Percentiles rank a stretch among this genome's conserved stretches.
phyloP scores from a whole-genome alignment of 2,113 vertebrate species.

The Xenopus borealis region DNA sequence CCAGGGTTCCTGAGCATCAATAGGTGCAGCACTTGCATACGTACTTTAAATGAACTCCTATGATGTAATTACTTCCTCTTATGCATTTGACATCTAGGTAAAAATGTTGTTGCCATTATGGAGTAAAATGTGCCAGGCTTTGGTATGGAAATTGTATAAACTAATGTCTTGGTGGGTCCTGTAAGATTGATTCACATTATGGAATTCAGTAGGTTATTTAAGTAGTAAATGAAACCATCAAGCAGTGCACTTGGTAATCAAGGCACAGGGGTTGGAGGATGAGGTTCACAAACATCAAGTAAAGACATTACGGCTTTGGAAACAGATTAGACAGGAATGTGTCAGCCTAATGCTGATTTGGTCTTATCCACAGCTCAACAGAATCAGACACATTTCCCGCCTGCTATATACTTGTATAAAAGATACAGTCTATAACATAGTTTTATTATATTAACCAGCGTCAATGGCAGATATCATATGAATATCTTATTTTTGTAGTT shows the following conservation, averaged over 20 bases:
- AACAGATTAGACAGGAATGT: conserved; percentile 27
- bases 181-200: neutral
- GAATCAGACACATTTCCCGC: conserved; percentile 28
- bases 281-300: conserved; percentile 36
- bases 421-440: conserved; percentile 16
- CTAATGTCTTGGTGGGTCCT: too few species aligned
- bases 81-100: too few species aligned
- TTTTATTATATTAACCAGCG: conserved; percentile 40
- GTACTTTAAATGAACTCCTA: too few species aligned
- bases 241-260: conserved; percentile 20
- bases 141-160: too few species aligned
- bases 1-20: too few species aligned
- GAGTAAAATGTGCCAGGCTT: too few species aligned
- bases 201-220: conserved; percentile 10
- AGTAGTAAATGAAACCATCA: neutral
- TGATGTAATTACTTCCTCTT: too few species aligned
- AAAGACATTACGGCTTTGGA: conserved; percentile 9
- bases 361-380: conserved; percentile 37
- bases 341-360: conserved; percentile 37
- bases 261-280: neutral
- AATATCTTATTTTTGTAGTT: conserved; percentile 27
- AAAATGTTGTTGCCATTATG: too few species aligned
- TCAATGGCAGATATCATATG: conserved; percentile 23
- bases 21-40: too few species aligned
- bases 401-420: conserved; percentile 15